These are phyloP conservation scores for Melanerpes aurifrons DNA, from an alignment of 2,113 vertebrate species.

Conservation along the genomic window DNA sequence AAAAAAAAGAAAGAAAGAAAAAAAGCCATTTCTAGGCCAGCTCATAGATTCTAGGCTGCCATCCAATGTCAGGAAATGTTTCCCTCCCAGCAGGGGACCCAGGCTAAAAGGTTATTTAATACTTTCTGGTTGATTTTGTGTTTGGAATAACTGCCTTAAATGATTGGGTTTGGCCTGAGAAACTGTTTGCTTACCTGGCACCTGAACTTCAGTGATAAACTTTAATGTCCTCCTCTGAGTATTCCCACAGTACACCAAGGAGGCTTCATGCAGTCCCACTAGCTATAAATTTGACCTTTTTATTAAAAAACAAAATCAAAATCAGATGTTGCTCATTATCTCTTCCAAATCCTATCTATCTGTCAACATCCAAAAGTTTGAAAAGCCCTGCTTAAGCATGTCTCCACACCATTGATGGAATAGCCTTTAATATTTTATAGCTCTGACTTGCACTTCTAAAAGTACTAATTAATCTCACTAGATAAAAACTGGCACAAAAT, in stretches of 20 bases:
- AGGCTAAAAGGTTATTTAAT: conserved; percentile 51
- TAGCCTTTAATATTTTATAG: conserved; percentile 67
- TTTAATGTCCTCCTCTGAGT: conserved; percentile 40
- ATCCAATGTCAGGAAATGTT: conserved; percentile 45
- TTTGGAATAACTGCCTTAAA: conserved; percentile 46
- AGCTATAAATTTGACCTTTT: conserved; percentile 13
- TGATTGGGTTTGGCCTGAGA: conserved; percentile 42
- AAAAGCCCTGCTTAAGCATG: conserved; percentile 33
- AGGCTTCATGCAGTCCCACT: background rate
- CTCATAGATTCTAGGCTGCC: conserved; percentile 45
- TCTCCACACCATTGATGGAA: conserved; percentile 29
- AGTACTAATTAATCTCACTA: conserved; percentile 77
- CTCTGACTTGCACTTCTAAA: conserved; percentile 67
- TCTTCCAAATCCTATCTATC: background rate
- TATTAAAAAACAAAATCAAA: background rate
- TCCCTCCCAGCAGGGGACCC: background rate
- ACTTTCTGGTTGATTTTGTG: conserved; percentile 34
- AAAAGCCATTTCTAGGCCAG: background rate
- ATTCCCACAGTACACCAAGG: background rate
- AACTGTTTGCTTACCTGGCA: conserved; percentile 68
- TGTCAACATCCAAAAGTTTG: background rate
- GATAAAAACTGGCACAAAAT: conserved; percentile 72
- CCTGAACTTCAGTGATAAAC: conserved; percentile 54
- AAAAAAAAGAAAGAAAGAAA: background rate
- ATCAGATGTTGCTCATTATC: conserved; percentile 20